These are phyloP conservation scores for Lottia scabra DNA, from an alignment of 2,888 invertebrate species.

Conservation along the genomic window DNA sequence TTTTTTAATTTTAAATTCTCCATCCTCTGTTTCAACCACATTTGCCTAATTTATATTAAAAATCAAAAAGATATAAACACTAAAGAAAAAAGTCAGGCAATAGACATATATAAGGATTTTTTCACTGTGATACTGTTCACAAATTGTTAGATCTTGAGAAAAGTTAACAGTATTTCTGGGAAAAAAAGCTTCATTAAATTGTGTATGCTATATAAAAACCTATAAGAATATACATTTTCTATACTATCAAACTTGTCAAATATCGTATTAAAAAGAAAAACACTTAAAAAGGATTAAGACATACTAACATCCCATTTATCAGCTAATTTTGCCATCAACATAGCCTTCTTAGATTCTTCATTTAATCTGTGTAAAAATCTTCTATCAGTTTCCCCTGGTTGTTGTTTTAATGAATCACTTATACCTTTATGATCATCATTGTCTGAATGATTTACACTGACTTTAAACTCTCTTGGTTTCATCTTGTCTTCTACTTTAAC, in stretches of 20 bases:
- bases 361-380: slow-evolving; percentile 50
- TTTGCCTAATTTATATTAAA: not conserved
- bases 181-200: too few species aligned
- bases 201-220: too few species aligned
- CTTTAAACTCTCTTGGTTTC: slow-evolving; percentile 5
- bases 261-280: too few species aligned
- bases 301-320: slow-evolving; percentile 49
- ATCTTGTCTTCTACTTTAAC: slow-evolving; percentile 7
- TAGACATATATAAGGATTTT: too few species aligned
- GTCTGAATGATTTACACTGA: not conserved
- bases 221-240: too few species aligned
- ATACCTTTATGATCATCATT: not conserved
- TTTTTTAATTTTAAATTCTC: slow-evolving; percentile 37
- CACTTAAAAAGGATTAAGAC: too few species aligned
- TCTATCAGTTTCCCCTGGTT: slow-evolving; percentile 46
- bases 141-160: too few species aligned
- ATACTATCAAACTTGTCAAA: too few species aligned
- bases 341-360: slow-evolving; percentile 38
- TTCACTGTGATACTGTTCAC: too few species aligned
- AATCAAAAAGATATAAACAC: too few species aligned
- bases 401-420: slow-evolving; percentile 34
- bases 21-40: slow-evolving; percentile 39
- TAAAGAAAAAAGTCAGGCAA: too few species aligned
- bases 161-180: too few species aligned
- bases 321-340: slow-evolving; percentile 44